Base-by-base conservation (phyloP, 2,797 vertebrate species). In the Austrolebias charrua region DNA sequence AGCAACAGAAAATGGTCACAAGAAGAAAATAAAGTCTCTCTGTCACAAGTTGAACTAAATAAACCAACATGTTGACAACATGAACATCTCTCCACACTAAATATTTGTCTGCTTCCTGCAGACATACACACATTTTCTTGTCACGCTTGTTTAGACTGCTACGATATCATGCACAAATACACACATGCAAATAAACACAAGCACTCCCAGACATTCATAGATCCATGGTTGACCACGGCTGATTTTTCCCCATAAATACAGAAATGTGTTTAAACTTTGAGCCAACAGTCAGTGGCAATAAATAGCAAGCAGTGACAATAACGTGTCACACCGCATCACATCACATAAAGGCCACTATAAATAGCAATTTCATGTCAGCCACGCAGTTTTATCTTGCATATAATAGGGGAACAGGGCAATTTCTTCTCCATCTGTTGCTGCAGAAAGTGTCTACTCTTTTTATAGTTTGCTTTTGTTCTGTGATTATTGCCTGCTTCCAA, bases 291-390 rank as follows among this genome's bases (percentile, higher is more conserved):
- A 15, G 51, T 55, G 73, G 69, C 62, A 64, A 64, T 73, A 79
- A 77, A 79, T 60, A 69, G 69, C 6, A 4, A 55, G 60, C 29
- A 10, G 53, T 67, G 73, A 79, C 65, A 80, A 74, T 72, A 78
- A 74, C 66, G 68, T 68, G 78, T 83, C 76, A 72, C 54, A 67
- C 35, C 55, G 28, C 10, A 82, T 84, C 75, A 78, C 58, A 60
- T 84, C 79, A 78, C 42, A 68, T 75, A 65, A 48, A 73, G 40
- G 38, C 8, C 33, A 59, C 48, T 62, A 56, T 65, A 77, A 79
- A 79, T 56, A 81, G 73, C 35, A 59, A 70, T 50, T 76, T 71
- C 55, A 35, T 62, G 57, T 66, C 53, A 68, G 63, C 65, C 42
- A 40, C 67, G 8, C 48, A 54, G 19, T 56, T 68, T 24, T 51